Evolutionary conservation across 64 coral and sea anemone genomes (phyloP), one percentile per base, ranked within the genome.

Genomic region (Exaiptasia diaphana): DNA sequence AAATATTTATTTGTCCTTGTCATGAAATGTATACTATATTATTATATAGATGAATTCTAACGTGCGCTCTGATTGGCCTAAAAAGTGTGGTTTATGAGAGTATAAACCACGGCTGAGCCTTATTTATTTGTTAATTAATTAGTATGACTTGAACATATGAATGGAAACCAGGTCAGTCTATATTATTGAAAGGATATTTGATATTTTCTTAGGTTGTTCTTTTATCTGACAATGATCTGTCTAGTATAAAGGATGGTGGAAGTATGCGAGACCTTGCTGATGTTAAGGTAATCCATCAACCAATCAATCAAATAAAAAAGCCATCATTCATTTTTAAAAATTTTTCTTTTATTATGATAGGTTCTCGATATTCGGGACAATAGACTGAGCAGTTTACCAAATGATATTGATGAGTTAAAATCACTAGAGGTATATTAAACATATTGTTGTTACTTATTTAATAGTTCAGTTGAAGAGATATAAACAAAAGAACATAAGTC

Each of bases 281-380:
- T 55, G 27, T 84, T 33, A 83, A 69, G 67, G 91, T 88, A 77
- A 93, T 60, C 55, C n/a, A 60, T 60, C 4, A 1, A 60, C 32
- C 21, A 11, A 60, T 31, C 21, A 5, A 60, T 31, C 20, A 15
- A n/a, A 56, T 56, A 26, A 56, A 56, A 23, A 56, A n/a, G 1
- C n/a, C 53, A 56, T n/a, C 53, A 56, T 54, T 22, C 32, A 70
- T 36, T 70, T 18, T 1, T 20, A 21, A 22, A 7, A 29, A 20
- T 37, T 67, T 33, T 27, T 35, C 5, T 33, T 13, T 37, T 64
- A 65, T 20, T 65, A 12, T 34, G 9, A 50, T 57, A 93, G 91
- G 86, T 93, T 36, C 71, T 93, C 13, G 91, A 88, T 89, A 41
- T 93, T 53, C 86, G 75, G 21, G 65, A 89, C 72, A 93, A 93